Percentiles rank a stretch among this genome's conserved stretches.
These are phyloP conservation scores for Dryobota labecula DNA, from an alignment of 2,888 invertebrate genomes.

Conservation along the genomic window DNA sequence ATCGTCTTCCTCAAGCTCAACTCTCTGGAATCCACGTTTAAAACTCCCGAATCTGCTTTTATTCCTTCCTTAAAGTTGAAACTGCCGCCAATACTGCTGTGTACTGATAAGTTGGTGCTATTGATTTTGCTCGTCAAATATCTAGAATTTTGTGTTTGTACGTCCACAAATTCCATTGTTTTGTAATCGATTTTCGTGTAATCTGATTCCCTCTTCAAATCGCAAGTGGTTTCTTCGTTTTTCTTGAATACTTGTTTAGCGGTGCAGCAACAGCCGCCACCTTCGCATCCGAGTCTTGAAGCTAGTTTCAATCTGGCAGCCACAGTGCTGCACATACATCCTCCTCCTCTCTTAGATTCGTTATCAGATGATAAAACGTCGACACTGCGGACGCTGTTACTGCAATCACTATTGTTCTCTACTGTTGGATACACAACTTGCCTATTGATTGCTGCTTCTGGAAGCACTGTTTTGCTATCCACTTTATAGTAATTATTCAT, in stretches of 20 bases:
- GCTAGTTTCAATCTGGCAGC: constrained; percentile 73
- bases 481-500: constrained; percentile 75
- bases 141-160: constrained; percentile 75
- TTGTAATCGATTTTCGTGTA: constrained; percentile 60
- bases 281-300: constrained; percentile 55
- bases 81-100: constrained; percentile 44
- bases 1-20: constrained; percentile 8
- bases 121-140: constrained; percentile 56
- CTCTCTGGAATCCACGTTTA: constrained; percentile 28
- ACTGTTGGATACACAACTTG: constrained; percentile 66
- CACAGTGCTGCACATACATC: constrained; percentile 76
- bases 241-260: constrained; percentile 51
- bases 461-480: constrained; percentile 62
- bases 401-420: constrained; percentile 65
- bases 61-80: constrained; percentile 7
- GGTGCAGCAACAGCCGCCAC: constrained; percentile 71
- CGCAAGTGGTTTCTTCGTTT: constrained; percentile 74
- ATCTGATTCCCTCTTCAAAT: constrained; percentile 70
- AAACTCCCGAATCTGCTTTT: constrained; percentile 29
- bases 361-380: constrained; percentile 51
- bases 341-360: constrained; percentile 40
- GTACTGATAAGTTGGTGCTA: constrained; percentile 63
- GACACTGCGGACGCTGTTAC: constrained; percentile 55
- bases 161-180: constrained; percentile 67
- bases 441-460: constrained; percentile 56